Conservation (phyloP, 2,888 invertebrate species). For the Oscheius sp. region DNA sequence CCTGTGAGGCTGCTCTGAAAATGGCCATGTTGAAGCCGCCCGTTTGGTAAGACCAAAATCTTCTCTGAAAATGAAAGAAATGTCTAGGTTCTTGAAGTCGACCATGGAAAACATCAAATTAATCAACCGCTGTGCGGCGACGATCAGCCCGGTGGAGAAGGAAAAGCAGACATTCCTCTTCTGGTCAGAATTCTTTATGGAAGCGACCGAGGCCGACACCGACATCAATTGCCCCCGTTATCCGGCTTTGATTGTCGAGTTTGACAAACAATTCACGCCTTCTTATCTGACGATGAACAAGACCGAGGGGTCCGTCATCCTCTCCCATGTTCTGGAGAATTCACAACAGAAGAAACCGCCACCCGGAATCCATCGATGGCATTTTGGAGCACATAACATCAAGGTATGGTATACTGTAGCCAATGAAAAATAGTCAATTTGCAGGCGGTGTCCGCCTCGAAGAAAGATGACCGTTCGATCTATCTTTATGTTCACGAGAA, state of each 20-base stretch:
- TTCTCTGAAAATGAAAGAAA: too few relatives aligned
- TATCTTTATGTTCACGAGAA: constrained; percentile 97
- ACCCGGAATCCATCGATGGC: constrained; percentile 80
- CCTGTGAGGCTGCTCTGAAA: constrained; percentile 88
- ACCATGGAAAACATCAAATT: constrained; percentile 95
- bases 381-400: constrained; percentile 89
- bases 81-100: constrained; percentile 82
- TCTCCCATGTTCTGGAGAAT: constrained; percentile 81
- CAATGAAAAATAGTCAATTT: not conserved
- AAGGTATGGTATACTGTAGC: constrained; percentile 60
- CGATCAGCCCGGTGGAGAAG: constrained; percentile 61
- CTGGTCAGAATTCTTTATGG: constrained; percentile 90
- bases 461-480: constrained; percentile 92
- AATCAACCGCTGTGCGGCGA: constrained; percentile 82
- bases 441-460: constrained; percentile 85
- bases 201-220: constrained; percentile 84
- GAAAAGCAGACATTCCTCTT: constrained; percentile 63
- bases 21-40: constrained; percentile 77
- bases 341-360: constrained; percentile 66
- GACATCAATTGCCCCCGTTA: constrained; percentile 77
- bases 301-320: constrained; percentile 90
- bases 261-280: constrained; percentile 88
- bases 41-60: constrained; percentile 37
- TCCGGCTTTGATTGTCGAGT: constrained; percentile 83
- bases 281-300: constrained; percentile 94